phyloP scores from a whole-genome alignment of 2,797 vertebrate genomes.

The Phrynocephalus forsythii region DNA sequence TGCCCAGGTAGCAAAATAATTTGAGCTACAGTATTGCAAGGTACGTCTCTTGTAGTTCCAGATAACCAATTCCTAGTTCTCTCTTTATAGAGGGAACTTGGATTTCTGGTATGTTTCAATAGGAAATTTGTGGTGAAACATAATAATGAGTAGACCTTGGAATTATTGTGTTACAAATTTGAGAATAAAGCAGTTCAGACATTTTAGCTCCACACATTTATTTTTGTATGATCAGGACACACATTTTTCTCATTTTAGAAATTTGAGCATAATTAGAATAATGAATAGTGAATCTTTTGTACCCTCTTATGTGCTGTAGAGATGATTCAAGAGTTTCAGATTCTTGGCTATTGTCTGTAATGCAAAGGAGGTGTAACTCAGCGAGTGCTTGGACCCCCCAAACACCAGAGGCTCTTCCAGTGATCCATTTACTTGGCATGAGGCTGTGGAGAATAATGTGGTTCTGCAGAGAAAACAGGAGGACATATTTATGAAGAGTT shows the following conservation, averaged over 20 bases:
- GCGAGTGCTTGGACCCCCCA: background rate
- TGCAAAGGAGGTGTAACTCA: background rate
- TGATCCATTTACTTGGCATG: no score
- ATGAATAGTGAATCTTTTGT: background rate
- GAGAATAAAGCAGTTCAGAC: background rate
- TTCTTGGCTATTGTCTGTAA: background rate
- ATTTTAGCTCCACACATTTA: background rate
- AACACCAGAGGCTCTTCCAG: background rate
- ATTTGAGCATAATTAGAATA: background rate
- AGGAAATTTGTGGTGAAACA: background rate
- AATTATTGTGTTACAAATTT: background rate
- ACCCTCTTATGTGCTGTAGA: background rate
- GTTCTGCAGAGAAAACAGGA: background rate
- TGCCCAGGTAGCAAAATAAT: background rate
- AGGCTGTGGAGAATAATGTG: background rate
- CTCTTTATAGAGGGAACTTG: background rate
- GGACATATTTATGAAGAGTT: background rate
- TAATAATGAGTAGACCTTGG: background rate
- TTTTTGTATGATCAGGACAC: background rate
- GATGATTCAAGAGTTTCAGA: background rate
- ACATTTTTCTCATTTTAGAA: background rate
- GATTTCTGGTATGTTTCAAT: background rate
- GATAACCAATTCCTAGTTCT: background rate
- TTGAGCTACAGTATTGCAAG: no score
- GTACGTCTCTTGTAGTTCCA: background rate